Base-by-base conservation (phyloP, 2,888 invertebrate species). In the Psylliodes chrysocephalus region DNA sequence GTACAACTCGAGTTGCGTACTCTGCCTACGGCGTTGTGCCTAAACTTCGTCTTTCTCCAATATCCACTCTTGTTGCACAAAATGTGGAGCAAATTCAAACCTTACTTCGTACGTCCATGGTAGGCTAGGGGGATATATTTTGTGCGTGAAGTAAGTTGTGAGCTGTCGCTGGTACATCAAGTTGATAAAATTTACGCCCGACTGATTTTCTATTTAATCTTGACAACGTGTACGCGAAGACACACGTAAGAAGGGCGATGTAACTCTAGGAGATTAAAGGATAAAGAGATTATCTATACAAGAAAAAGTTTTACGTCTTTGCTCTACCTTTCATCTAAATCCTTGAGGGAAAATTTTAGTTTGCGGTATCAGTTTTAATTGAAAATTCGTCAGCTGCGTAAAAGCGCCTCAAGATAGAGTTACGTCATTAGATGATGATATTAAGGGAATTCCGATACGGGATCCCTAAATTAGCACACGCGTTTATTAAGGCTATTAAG, bases 201-300 rank as follows among this genome's bases (percentile, higher is more conserved):
- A 47, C 40, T 61, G 54, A 25, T 18, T 61, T 55, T 47, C 47
- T 19, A 47, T 55, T 61, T 38, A 57, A 49, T 47, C 35, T 57
- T 17, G 35, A 38, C 35, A 12, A 49, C 25, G 38, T 49, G 57
- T 57, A 57, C 25, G 19, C 47, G 35, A 25, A 35, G 25, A 57
- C 57, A 57, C 30, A 57, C 25, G 25, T 57, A 57, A 49, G 57
- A 38, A 46, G 35, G 56, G 30, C 47, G 25, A 47, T 49, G 57
- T 49, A 57, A 15, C 38, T 49, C 49, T 18, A 28, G 17, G n/a
- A 47, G 25, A 49, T 57, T 35, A 38, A 35, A 57, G 57, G 44
- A 56, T 57, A 44, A 57, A 30, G 38, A 18, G 57, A 57, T 57
- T 57, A 57, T 57, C 57, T 49, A 19, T 38, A 40, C 44, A 17